Percentiles rank a stretch among this genome's conserved stretches.
Conservation (phyloP, 2,888 invertebrate genomes). For the Lepidocyrtoides sp. region DNA sequence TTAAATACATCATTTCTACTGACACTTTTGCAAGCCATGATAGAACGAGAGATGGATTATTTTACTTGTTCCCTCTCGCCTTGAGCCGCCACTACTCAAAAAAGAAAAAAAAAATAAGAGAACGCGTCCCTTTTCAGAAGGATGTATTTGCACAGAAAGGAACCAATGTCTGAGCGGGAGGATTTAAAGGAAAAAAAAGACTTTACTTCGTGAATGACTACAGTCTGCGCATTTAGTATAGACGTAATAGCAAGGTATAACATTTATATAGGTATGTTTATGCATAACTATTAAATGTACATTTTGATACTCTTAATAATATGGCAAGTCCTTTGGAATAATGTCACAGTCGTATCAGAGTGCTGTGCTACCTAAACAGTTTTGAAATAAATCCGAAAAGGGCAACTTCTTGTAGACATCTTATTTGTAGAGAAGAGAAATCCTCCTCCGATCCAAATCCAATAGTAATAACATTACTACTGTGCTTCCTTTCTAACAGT, state of each 20-base stretch:
- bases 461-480: slow-evolving; percentile 19
- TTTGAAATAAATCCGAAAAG: slow-evolving; percentile 53
- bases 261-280: neutral
- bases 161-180: neutral
- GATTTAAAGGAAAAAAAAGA: neutral
- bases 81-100: neutral
- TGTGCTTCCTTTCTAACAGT: slow-evolving; percentile 3
- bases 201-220: neutral
- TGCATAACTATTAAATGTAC: neutral
- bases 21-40: slow-evolving; percentile 34
- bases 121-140: neutral
- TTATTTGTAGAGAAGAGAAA: slow-evolving; percentile 47
- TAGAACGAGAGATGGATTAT: slow-evolving; percentile 22
- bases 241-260: too few species aligned
- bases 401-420: slow-evolving; percentile 40
- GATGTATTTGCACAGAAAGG: neutral
- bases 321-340: neutral
- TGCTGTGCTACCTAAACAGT: neutral
- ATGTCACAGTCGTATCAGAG: neutral
- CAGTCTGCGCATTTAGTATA: too few species aligned
- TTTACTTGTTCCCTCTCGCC: slow-evolving; percentile 15
- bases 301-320: neutral
- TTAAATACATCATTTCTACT: slow-evolving; percentile 15
- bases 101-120: neutral
- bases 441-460: slow-evolving; percentile 60